Evolutionary conservation across 2,797 vertebrate species (phyloP).

Genomic region (Aplochiton taeniatus): DNA sequence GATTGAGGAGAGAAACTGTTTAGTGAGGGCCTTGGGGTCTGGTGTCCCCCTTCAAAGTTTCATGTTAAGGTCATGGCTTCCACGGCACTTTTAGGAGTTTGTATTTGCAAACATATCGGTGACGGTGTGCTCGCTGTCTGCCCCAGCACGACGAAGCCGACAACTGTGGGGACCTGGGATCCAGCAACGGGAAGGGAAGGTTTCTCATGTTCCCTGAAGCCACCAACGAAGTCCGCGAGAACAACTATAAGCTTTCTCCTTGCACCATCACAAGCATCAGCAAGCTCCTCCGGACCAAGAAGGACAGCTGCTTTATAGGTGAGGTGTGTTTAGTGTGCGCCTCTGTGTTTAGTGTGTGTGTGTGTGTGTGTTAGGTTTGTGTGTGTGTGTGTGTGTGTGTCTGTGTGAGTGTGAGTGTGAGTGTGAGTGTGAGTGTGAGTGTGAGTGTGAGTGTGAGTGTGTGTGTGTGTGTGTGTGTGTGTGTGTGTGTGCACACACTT

Average conservation of each 20-base stretch:
- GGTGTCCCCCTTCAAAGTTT: too few relatives aligned
- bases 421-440: too few relatives aligned
- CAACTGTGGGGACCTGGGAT: conserved; percentile 69
- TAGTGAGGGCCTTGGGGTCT: too few relatives aligned
- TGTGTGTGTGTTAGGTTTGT: background rate
- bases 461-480: too few relatives aligned
- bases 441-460: too few relatives aligned
- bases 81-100: background rate
- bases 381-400: background rate
- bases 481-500: too few relatives aligned
- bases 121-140: conserved; percentile 24
- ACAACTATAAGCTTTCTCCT: conserved; percentile 80
- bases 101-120: background rate
- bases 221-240: conserved; percentile 73
- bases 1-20: conserved; percentile 4
- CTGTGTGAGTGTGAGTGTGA: background rate
- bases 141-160: conserved; percentile 78
- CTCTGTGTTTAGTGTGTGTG: background rate
- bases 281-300: conserved; percentile 71
- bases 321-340: conserved; percentile 38
- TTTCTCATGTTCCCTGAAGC: conserved; percentile 85
- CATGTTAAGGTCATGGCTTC: too few relatives aligned
- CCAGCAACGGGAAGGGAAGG: conserved; percentile 67
- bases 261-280: conserved; percentile 77
- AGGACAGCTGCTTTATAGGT: conserved; percentile 83